Evolutionary conservation across 2,888 invertebrate genomes (phyloP).

Genomic region (Epirrhoe alternata): DNA sequence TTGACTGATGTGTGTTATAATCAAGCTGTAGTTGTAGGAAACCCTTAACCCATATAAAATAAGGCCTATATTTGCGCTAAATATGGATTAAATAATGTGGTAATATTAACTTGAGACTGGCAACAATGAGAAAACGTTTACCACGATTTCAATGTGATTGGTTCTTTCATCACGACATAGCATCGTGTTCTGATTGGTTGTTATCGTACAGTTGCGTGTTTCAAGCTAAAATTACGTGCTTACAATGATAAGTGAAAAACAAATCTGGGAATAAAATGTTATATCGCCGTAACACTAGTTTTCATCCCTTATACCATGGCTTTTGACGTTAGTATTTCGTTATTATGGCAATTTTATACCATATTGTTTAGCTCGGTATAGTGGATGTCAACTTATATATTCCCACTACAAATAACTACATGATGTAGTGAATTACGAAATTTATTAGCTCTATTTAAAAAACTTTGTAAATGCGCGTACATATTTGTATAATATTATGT

Average conservation of each 20-base stretch:
- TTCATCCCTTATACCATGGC: not conserved
- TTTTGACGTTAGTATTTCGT: not conserved
- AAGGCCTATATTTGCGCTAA: conserved; percentile 31
- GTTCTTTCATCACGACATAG: conserved; percentile 5
- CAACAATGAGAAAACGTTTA: not conserved
- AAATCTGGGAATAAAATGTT: not conserved
- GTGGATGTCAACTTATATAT: not conserved
- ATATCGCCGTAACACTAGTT: not conserved
- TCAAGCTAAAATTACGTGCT: conserved; percentile 3
- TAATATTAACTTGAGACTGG: conserved; percentile 21
- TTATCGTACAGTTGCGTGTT: not conserved
- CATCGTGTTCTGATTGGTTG: conserved; percentile 6
- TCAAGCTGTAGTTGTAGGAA: conserved; percentile 5
- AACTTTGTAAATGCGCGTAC: conserved; percentile 16
- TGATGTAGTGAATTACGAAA: not conserved
- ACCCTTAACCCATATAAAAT: conserved; percentile 33
- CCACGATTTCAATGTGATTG: not conserved
- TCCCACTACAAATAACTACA: not conserved
- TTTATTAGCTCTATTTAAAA: not conserved
- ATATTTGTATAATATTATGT: conserved; percentile 13
- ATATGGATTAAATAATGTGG: conserved; percentile 8
- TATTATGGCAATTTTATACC: no score
- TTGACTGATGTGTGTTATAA: not conserved
- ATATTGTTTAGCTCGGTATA: no score
- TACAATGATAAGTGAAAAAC: conserved; percentile 1